A percentile compares a stretch with the other conserved stretches of the same genome.
Evolutionary conservation across 2,888 invertebrate species (phyloP).

Genomic region (Apotomis capreana): DNA sequence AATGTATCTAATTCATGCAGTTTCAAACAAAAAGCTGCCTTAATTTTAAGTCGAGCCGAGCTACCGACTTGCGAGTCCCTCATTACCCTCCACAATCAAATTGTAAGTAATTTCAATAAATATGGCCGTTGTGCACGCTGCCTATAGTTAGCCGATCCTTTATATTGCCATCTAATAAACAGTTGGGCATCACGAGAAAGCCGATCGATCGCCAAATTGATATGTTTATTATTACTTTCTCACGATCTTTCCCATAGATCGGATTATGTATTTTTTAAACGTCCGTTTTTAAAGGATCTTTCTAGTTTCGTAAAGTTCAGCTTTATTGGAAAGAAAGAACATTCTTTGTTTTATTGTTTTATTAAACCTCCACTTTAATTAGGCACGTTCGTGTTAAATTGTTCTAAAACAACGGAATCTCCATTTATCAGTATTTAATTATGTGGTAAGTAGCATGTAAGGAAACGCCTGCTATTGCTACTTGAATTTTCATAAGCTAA

Average conservation of each 20-base stretch:
- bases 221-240: slow-evolving; percentile 82
- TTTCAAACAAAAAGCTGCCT: slow-evolving; percentile 70
- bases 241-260: slow-evolving; percentile 68
- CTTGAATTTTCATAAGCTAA: slow-evolving; percentile 42
- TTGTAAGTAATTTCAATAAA: slow-evolving; percentile 82
- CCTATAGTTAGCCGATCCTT: slow-evolving; percentile 71
- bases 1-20: slow-evolving; percentile 74
- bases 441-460: background rate
- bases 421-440: slow-evolving; percentile 3
- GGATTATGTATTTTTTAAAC: slow-evolving; percentile 38
- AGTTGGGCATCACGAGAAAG: slow-evolving; percentile 81
- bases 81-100: slow-evolving; percentile 79
- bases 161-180: slow-evolving; percentile 79
- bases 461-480: slow-evolving; percentile 1
- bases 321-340: background rate
- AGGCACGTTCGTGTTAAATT: background rate
- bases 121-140: slow-evolving; percentile 65
- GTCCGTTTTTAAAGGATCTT: slow-evolving; percentile 14
- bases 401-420: background rate
- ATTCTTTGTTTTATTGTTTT: background rate
- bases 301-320: background rate
- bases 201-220: slow-evolving; percentile 77
- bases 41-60: slow-evolving; percentile 71
- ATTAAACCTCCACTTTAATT: background rate
- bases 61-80: slow-evolving; percentile 72